Percentiles rank a stretch among this genome's conserved stretches.
Evolutionary conservation across 2,888 invertebrate species (phyloP).

Genomic region (Apodemia zela): DNA sequence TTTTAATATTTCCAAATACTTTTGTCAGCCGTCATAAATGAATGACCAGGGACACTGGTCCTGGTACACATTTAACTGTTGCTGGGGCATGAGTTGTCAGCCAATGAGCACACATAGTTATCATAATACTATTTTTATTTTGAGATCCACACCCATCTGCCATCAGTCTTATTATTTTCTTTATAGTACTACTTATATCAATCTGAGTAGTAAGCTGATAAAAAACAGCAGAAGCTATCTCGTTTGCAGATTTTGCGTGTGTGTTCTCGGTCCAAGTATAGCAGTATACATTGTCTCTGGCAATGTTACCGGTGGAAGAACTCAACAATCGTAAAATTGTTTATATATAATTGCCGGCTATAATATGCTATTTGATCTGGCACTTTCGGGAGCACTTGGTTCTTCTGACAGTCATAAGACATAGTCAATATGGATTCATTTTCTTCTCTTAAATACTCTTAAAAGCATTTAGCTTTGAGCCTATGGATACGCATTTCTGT

Average conservation of each 20-base stretch:
- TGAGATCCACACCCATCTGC: neutral
- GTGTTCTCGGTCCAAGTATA: neutral
- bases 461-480: slow-evolving; percentile 16
- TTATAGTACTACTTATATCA: neutral
- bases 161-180: neutral
- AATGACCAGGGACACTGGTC: slow-evolving; percentile 16
- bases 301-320: too few relatives aligned
- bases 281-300: neutral
- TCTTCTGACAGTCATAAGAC: slow-evolving; percentile 12
- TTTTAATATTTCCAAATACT: slow-evolving; percentile 13
- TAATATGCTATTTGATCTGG: slow-evolving; percentile 15
- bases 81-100: neutral
- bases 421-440: slow-evolving; percentile 5
- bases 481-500: slow-evolving; percentile 14
- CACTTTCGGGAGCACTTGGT: slow-evolving; percentile 13
- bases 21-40: slow-evolving; percentile 14
- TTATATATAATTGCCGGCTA: neutral
- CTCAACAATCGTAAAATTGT: neutral
- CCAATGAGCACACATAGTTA: slow-evolving; percentile 5
- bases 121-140: neutral
- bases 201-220: neutral
- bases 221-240: neutral
- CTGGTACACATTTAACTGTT: too few relatives aligned
- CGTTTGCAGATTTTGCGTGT: neutral
- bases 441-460: slow-evolving; percentile 8